These are phyloP conservation scores for Ailuropoda melanoleuca DNA, from an alignment of 2,113 vertebrate genomes.

Conservation along the genomic window DNA sequence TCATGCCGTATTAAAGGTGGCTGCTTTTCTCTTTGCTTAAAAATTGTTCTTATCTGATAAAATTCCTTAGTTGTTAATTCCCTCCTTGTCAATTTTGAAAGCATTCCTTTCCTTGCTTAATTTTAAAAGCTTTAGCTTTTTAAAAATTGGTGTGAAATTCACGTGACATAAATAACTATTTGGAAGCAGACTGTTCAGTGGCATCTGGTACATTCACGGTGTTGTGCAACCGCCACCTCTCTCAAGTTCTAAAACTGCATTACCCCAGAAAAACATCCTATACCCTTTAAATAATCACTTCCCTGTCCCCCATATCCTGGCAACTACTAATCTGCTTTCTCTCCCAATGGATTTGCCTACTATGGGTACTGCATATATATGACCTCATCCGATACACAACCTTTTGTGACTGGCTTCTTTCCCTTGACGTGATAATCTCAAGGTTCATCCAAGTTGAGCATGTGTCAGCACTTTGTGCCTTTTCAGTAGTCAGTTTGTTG, in stretches of 20 bases:
- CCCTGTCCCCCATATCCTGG: neutral
- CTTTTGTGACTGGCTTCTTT: neutral
- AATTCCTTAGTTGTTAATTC: neutral
- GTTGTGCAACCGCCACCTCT: too few relatives aligned
- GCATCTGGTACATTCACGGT: too few relatives aligned
- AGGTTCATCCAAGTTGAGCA: neutral
- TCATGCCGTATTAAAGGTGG: neutral
- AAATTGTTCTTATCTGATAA: neutral
- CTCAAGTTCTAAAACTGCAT: neutral
- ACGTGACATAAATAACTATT: neutral
- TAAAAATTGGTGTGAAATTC: neutral
- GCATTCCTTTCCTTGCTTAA: too few relatives aligned
- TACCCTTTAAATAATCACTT: too few relatives aligned
- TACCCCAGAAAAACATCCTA: neutral
- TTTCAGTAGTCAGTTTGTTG: neutral
- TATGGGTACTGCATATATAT: too few relatives aligned
- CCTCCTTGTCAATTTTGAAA: conserved; percentile 20
- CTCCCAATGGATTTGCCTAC: rapidly evolving
- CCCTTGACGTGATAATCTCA: neutral
- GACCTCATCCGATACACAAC: too few relatives aligned
- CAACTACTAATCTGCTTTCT: neutral
- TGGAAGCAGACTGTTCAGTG: neutral
- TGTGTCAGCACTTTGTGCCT: neutral
- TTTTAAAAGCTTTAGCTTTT: too few relatives aligned
- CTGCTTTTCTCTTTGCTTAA: neutral